Evolutionary conservation across 1,140 invertebrate species (phyloP).

Genomic region (Drosophila lini): DNA sequence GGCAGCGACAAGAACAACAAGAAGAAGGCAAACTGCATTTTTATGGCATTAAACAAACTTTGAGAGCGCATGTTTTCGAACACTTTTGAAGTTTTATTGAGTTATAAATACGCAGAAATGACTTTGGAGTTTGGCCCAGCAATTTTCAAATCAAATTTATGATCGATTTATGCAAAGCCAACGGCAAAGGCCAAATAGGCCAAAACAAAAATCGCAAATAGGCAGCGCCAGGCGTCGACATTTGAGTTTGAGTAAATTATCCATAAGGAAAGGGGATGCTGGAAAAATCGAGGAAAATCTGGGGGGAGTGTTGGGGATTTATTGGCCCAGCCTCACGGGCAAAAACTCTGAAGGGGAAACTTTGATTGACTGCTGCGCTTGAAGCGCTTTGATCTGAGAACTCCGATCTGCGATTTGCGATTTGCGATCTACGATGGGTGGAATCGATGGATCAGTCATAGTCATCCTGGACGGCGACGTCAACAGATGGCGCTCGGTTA

Average conservation of each 20-base stretch:
- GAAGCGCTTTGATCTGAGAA: conserved; percentile 73
- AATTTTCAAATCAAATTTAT: conserved; percentile 81
- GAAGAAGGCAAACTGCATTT: conserved; percentile 64
- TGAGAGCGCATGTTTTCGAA: conserved; percentile 80
- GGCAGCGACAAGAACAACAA: conserved; percentile 48
- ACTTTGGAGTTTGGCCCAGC: conserved; percentile 67
- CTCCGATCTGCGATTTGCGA: conserved; percentile 46
- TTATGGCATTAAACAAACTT: conserved; percentile 80
- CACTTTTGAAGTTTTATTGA: conserved; percentile 83
- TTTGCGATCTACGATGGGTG: conserved; percentile 13
- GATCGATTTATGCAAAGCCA: conserved; percentile 78
- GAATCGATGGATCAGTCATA: conserved; percentile 38
- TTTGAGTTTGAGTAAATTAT: conserved; percentile 79
- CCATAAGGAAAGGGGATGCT: conserved; percentile 1
- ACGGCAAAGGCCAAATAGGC: conserved; percentile 17
- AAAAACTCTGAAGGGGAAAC: conserved; percentile 13
- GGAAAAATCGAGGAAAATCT: conserved; percentile 3
- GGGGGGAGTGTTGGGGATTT: conserved; percentile 46
- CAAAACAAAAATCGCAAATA: conserved; percentile 39
- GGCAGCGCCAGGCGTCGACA: conserved; percentile 74
- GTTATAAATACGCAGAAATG: conserved; percentile 80
- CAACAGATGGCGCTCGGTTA: conserved; percentile 66
- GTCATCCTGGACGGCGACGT: conserved; percentile 33
- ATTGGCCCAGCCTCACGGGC: conserved; percentile 46
- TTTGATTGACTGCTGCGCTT: conserved; percentile 79